phyloP scores from a whole-genome alignment of 2,797 vertebrate species.

The Etheostoma perlongum region DNA sequence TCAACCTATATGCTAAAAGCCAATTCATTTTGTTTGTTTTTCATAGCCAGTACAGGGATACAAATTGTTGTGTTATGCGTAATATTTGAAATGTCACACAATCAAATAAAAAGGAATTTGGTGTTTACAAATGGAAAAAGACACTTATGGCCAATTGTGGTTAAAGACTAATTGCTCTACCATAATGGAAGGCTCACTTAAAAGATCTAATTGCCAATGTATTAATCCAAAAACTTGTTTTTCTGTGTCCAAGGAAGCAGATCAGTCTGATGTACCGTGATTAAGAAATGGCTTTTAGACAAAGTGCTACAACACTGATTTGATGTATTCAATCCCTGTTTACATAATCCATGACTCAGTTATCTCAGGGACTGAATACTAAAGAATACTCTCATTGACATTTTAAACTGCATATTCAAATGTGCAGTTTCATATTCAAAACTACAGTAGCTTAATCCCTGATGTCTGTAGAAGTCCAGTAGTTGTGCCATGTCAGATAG shows the following conservation, averaged over 20 bases:
- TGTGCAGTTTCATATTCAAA: not conserved
- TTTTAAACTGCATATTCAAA: slow-evolving; percentile 8
- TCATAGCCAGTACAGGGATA: not conserved
- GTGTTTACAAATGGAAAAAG: not conserved
- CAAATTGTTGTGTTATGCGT: not conserved
- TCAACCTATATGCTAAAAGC: not conserved
- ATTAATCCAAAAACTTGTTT: not conserved
- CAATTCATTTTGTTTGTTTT: not conserved
- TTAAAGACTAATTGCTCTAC: not conserved
- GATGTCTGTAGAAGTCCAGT: not conserved
- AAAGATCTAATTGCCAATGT: slow-evolving; percentile 9
- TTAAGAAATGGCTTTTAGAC: not conserved
- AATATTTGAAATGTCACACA: not conserved
- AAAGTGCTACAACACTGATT: not conserved
- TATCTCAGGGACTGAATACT: not conserved
- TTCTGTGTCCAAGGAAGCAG: not conserved
- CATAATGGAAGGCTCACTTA: not conserved
- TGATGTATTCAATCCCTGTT: not conserved
- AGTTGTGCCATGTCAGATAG: not conserved
- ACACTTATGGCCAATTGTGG: not conserved
- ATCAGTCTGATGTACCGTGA: not conserved
- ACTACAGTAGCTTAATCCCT: not conserved
- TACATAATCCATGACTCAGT: not conserved
- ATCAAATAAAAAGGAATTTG: not conserved
- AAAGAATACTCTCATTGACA: not conserved